Base-by-base conservation (phyloP, 2,113 vertebrate genomes). In the Dipodomys merriami region DNA sequence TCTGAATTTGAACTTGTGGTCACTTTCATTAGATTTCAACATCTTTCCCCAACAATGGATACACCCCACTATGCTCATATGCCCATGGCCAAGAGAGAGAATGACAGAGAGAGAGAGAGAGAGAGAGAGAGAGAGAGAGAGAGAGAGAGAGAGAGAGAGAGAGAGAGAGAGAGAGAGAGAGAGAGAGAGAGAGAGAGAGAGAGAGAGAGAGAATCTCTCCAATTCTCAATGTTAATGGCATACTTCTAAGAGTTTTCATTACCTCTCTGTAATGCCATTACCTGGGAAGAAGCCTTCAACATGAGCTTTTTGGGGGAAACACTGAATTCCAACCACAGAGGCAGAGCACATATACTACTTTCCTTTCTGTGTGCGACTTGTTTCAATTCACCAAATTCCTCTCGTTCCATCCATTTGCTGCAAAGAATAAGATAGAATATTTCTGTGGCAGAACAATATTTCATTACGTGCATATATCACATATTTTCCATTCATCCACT, bases 11-110 rank as follows among this genome's bases (percentile, higher is more conserved):
- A 78, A 30, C 10, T 23, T 57, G 2, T 25, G 30, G 62, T 29
- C 8, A 0, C 72, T 8, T 13, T 7, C 6, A 23, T 27, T 2
- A 1, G 33, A 86, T 27, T 25, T 35, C 12, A 33, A 1, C 7
- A 19, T 76, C 7, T 29, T 3, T 19, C 62, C 30, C 16, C 2
- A 10, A n/a, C 27, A 57, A 57, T 13, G 13, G 53, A 57, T 15
- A 57, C 53, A 57, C 15, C 53, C 16, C 8, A 53, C 53, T 57
- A 13, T 16, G 15, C 68, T 71, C 30, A 69, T 39, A 39, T 39
- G 35, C 35, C 4, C 35, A 39, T 39, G 18, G 12, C 49, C 8
- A 1, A 49, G 49, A 49, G 29, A 25, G 2, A 20, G 27, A n/a
- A n/a, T n/a, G n/a, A n/a, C n/a, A 49, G 64, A 68, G 65, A 5